Base-by-base conservation (phyloP, 2,797 vertebrate species). In the Carduelis carduelis region DNA sequence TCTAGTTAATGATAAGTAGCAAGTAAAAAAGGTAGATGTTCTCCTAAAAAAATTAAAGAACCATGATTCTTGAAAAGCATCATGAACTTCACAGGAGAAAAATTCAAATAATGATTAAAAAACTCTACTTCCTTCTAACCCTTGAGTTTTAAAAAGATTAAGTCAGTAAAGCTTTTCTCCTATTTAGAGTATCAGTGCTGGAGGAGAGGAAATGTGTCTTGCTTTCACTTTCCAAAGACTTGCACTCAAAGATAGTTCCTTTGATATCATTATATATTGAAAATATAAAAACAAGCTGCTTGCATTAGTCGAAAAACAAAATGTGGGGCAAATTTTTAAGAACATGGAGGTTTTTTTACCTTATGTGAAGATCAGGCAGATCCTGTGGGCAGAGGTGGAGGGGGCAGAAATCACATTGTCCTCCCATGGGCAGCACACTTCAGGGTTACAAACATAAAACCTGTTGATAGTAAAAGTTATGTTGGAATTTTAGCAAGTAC, bases 71-170 rank as follows among this genome's bases (percentile, higher is more conserved):
- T 78, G 26, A 68, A 75, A 84, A 78, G 11, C 32, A 46, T 60
- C 2, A 41, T 41, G 27, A 79, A 64, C 10, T 52, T 78, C 37
- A 49, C 8, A 50, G 22, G 5, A 59, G 9, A 6, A 35, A 61
- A 68, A 39, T 11, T 61, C 37, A 61, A 41, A 22, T 22, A 32
- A 14, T 11, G 11, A n/a, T 23, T 3, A 12, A 32, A 57, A 57
- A 27, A 2, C 0, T 0, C 7, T 5, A 32, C 19, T 15, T 41
- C 7, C n/a, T 86, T 49, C n/a, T 55, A 74, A n/a, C 37, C 8
- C 14, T 15, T 78, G 4, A 64, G 3, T 43, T 71, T 60, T 84
- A 75, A 44, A 52, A 69, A 72, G 39, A 70, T 44, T 0, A 76
- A 69, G 6, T 61, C 23, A 80, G 27, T 39, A 57, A 9, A 23